Evolutionary conservation across 2,113 vertebrate genomes (phyloP), one percentile per base, ranked within the genome.

Genomic region (Anoura caudifer): DNA sequence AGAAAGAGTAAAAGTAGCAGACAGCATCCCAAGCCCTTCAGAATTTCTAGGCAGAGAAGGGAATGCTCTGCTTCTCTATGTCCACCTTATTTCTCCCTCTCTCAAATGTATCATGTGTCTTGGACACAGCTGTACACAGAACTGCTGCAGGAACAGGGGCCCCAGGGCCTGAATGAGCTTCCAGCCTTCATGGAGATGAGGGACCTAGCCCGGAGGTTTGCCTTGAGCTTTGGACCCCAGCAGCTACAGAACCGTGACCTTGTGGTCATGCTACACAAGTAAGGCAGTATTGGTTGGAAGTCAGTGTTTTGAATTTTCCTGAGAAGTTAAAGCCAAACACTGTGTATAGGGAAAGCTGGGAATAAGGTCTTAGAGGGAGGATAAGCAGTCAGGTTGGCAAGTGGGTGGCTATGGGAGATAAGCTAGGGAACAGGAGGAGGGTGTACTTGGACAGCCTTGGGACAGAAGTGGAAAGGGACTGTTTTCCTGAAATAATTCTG

Each of bases 191-290:
- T 41, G 8, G 99, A 99, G 96, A 99, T 99, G 96, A 98, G 98
- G 93, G 99, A 99, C 47, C 97, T 99, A 96, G 99, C 99, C 13
- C 98, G 98, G 17, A 99, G 97, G 77, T 99, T 99, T 61, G 99
- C 99, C 65, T 98, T 99, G 98, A 99, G 98, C 96, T 99, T 99
- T 96, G 99, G 99, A 90, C 96, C 99, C 19, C 98, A 99, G 96
- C 99, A 98, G 43, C 96, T 98, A 4, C 98, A 98, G 67, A 98
- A 98, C 96, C 99, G 99, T 43, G 96, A 98, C 77, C 99, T 98
- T 8, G 96, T 99, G 84, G 96, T 99, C 83, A 96, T 97, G 24
- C 88, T 99, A 80, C 99, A 99, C 97, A 98, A 97, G 99, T 99
- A 90, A 98, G 98, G 47, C 73, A 81, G 36, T 79, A 26, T 15